These are phyloP conservation scores for Homarus gammarus DNA, from an alignment of 2,888 invertebrate genomes.

Conservation along the genomic window DNA sequence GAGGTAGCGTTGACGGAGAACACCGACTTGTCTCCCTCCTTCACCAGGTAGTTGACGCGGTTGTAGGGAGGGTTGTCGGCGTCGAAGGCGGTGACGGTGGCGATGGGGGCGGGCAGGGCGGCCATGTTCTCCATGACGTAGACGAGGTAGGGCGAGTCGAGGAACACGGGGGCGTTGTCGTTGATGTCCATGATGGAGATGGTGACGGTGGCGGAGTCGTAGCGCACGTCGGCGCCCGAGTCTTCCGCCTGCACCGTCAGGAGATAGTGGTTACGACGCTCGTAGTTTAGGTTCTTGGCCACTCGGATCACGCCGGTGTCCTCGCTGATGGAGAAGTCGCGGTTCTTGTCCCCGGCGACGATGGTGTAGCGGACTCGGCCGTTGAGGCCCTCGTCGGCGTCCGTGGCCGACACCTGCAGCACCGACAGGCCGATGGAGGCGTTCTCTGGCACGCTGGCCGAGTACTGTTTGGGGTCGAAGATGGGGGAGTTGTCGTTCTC, in stretches of 20 bases:
- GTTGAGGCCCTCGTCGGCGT: slow-evolving; percentile 92
- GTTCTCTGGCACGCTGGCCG: slow-evolving; percentile 93
- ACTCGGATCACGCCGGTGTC: slow-evolving; percentile 94
- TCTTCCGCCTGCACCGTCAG: slow-evolving; percentile 93
- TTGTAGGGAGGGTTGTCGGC: slow-evolving; percentile 94
- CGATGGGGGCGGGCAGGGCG: slow-evolving; percentile 82
- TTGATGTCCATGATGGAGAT: slow-evolving; percentile 94
- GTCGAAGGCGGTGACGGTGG: slow-evolving; percentile 90
- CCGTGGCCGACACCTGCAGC: slow-evolving; percentile 92
- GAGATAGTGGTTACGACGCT: slow-evolving; percentile 90
- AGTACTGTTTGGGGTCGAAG: slow-evolving; percentile 86
- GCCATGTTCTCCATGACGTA: slow-evolving; percentile 95
- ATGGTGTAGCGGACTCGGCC: slow-evolving; percentile 96
- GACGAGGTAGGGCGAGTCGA: slow-evolving; percentile 95
- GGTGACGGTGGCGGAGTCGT: slow-evolving; percentile 87
- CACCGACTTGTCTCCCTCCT: slow-evolving; percentile 91
- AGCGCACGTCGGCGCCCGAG: slow-evolving; percentile 85
- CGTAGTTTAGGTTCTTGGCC: slow-evolving; percentile 95
- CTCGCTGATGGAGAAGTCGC: slow-evolving; percentile 94
- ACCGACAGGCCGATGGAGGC: slow-evolving; percentile 96
- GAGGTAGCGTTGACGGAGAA: slow-evolving; percentile 95
- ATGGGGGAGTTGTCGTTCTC: slow-evolving; percentile 78
- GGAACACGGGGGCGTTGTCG: slow-evolving; percentile 92
- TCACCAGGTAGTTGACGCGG: slow-evolving; percentile 94
- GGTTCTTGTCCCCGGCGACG: slow-evolving; percentile 91